These are phyloP conservation scores for Chaetorhynchus papuensis DNA, from an alignment of 2,113 vertebrate species.

Conservation along the genomic window DNA sequence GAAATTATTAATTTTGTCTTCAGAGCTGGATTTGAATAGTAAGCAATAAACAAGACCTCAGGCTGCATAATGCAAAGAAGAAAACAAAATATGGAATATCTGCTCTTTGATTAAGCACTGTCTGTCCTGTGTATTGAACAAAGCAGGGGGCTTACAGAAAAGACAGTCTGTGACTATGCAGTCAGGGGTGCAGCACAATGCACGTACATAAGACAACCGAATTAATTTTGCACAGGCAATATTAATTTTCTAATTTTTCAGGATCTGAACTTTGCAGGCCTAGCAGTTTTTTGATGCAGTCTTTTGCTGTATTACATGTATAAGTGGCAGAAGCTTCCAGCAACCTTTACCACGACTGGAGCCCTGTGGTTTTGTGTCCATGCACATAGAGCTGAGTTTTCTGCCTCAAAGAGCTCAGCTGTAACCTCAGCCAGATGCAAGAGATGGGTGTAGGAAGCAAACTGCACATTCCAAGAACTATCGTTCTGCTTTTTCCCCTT, in stretches of 20 bases:
- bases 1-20: conserved; percentile 64
- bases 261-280: neutral
- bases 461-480: neutral
- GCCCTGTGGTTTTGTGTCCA: neutral
- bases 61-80: conserved; percentile 5
- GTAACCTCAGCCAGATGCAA: neutral
- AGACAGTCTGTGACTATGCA: neutral
- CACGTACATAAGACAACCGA: neutral
- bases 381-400: neutral
- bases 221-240: neutral
- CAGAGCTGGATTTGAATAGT: conserved; percentile 38
- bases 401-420: neutral
- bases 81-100: conserved; percentile 23
- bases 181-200: neutral
- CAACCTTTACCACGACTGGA: neutral
- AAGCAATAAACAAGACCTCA: conserved; percentile 46
- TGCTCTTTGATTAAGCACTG: conserved; percentile 22
- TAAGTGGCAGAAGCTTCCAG: neutral
- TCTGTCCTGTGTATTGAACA: neutral
- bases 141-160: neutral
- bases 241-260: neutral
- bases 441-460: neutral
- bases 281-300: neutral
- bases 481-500: neutral
- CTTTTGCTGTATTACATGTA: neutral